Conservation (phyloP, 2,888 invertebrate species). For the Polydrusus pterygomalis region DNA sequence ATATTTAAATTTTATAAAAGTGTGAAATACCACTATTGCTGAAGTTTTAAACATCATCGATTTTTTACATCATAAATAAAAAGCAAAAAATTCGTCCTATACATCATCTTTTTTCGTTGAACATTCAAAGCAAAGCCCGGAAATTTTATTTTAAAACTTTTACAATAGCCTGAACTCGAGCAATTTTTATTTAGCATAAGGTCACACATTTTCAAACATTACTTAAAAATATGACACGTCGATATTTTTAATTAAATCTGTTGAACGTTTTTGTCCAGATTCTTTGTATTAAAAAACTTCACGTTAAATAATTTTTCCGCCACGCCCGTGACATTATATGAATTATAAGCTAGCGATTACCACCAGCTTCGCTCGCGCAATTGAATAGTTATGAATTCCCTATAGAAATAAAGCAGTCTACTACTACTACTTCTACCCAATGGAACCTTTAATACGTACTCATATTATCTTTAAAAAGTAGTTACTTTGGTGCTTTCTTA, state of each 20-base stretch:
- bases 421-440: too few species aligned
- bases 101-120: conserved; percentile 65
- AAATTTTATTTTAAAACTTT: conserved; percentile 71
- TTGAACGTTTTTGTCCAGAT: conserved; percentile 57
- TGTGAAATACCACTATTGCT: neutral
- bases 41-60: conserved; percentile 66
- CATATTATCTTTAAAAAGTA: too few species aligned
- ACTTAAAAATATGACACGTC: conserved; percentile 43
- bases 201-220: conserved; percentile 61
- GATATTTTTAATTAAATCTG: conserved; percentile 65
- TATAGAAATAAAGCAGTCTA: too few species aligned
- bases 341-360: too few species aligned
- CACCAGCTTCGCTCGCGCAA: too few species aligned
- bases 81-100: conserved; percentile 70
- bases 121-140: conserved; percentile 71
- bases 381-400: too few species aligned
- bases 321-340: neutral
- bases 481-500: too few species aligned
- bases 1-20: neutral
- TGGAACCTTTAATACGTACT: too few species aligned
- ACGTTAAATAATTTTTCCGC: neutral
- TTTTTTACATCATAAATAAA: conserved; percentile 72
- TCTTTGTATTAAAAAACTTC: conserved; percentile 29
- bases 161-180: conserved; percentile 70
- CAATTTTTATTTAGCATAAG: conserved; percentile 68